Base-by-base conservation (phyloP, 2,797 vertebrate species). In the Syngnathus rostellatus region DNA sequence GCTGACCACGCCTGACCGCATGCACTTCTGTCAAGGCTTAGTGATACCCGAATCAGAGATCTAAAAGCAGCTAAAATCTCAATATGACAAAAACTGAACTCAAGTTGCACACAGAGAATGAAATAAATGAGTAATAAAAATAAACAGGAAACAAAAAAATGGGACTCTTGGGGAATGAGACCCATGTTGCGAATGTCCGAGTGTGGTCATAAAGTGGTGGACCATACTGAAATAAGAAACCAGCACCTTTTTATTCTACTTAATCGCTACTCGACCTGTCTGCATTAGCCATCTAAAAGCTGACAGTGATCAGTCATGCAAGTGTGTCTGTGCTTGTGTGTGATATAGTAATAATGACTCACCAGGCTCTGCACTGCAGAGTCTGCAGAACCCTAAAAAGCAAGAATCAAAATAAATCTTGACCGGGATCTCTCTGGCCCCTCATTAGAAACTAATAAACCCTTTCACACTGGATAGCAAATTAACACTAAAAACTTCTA, bases 1-100 rank as follows among this genome's bases (percentile, higher is more conserved):
- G 75, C 68, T 72, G 63, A 68, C 69, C 73, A 76, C 76, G 66
- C 81, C 73, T 80, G 78, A 76, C 81, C 69, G 62, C 65, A 12
- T 54, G 51, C 68, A 71, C 65, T 21, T 50, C 50, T 50, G 68
- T 68, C 73, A 53, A 53, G 10, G n/a, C 10, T 9, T 8, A 21
- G 21, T 10, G n/a, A 53, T 53, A 23, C 1, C 46, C 1, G 46
- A 48, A 14, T 5, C 4, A 48, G 6, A 14, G 46, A 48, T 48
- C 46, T 5, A 5, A 48, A 48, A 48, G 46, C 46, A 48, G 16
- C 48, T 19, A 50, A n/a, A 19, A 17, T 50, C 4, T 17, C 19
- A 6, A 50, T n/a, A 50, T 19, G 8, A 19, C 17, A 50, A 17
- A 17, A 50, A 50, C 3, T 1, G 17, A 17, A 50, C 8, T 17